Conservation (phyloP, 2,113 vertebrate genomes). For the Periophthalmodon schlosseri region DNA sequence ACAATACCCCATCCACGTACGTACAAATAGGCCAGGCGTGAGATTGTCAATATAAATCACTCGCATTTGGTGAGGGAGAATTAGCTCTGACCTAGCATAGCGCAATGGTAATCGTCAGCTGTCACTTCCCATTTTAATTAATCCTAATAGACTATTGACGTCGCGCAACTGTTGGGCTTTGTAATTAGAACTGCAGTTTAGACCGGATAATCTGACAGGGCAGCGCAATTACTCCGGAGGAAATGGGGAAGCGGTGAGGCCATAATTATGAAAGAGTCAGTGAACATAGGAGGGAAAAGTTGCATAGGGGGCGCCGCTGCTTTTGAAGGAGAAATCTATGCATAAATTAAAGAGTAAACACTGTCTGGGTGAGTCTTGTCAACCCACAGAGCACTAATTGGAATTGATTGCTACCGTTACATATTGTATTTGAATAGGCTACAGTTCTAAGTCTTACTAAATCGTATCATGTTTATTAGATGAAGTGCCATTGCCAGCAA, state of each 20-base stretch:
- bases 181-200: constrained; percentile 97
- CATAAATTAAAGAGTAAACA: constrained; percentile 66
- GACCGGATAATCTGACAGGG: constrained; percentile 80
- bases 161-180: constrained; percentile 92
- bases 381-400: constrained; percentile 47
- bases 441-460: background rate
- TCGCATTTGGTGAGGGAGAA: constrained; percentile 38
- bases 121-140: constrained; percentile 96
- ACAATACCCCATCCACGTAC: constrained; percentile 39
- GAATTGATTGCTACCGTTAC: constrained; percentile 86
- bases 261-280: constrained; percentile 74
- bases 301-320: constrained; percentile 25
- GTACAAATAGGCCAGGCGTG: constrained; percentile 3
- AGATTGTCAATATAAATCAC: constrained; percentile 27
- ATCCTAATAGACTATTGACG: constrained; percentile 98
- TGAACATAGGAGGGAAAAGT: constrained; percentile 43
- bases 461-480: too few species aligned
- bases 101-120: constrained; percentile 82
- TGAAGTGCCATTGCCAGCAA: too few species aligned
- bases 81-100: constrained; percentile 71
- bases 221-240: constrained; percentile 88
- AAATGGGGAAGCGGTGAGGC: constrained; percentile 73
- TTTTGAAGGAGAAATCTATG: constrained; percentile 66
- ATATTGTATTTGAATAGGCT: background rate
- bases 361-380: constrained; percentile 55